phyloP scores from a whole-genome alignment of 1,140 invertebrate species.

The Monochamus saltuarius region DNA sequence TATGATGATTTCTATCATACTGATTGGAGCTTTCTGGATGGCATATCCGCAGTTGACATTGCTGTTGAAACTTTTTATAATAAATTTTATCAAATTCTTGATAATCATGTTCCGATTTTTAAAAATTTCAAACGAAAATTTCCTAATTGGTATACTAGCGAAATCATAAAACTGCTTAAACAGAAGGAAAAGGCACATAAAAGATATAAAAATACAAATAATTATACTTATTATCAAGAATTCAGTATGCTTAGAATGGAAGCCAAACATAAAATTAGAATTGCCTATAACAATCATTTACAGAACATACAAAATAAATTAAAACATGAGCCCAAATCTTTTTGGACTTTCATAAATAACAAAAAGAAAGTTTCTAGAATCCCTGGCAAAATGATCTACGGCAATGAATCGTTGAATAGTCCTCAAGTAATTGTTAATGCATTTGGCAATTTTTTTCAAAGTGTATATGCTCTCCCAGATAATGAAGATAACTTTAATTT shows the following conservation, averaged over 20 bases:
- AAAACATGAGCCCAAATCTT: background rate
- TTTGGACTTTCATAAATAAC: slow-evolving; percentile 1
- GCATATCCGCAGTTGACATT: background rate
- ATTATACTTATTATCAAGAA: background rate
- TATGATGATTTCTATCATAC: background rate
- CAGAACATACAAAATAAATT: slow-evolving; percentile 1
- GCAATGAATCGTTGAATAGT: slow-evolving; percentile 1
- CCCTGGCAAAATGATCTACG: background rate
- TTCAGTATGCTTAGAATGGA: background rate
- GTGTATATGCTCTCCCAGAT: background rate
- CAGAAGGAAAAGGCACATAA: background rate
- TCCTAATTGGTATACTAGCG: slow-evolving; percentile 1
- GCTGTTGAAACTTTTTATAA: slow-evolving; percentile 7
- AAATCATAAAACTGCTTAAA: slow-evolving; percentile 1
- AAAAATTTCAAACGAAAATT: slow-evolving; percentile 2
- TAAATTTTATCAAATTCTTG: slow-evolving; percentile 5
- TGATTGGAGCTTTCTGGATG: slow-evolving; percentile 1
- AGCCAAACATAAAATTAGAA: background rate
- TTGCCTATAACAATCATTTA: background rate
- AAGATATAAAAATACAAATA: background rate
- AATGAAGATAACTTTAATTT: background rate
- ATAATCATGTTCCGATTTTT: slow-evolving; percentile 3
- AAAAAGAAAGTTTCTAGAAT: slow-evolving; percentile 9
- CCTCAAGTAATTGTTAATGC: slow-evolving; percentile 1
- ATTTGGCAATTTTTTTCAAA: background rate